Evolutionary conservation across 2,888 invertebrate species (phyloP), one percentile per base, ranked within the genome.

Genomic region (Brachylomia viminalis): DNA sequence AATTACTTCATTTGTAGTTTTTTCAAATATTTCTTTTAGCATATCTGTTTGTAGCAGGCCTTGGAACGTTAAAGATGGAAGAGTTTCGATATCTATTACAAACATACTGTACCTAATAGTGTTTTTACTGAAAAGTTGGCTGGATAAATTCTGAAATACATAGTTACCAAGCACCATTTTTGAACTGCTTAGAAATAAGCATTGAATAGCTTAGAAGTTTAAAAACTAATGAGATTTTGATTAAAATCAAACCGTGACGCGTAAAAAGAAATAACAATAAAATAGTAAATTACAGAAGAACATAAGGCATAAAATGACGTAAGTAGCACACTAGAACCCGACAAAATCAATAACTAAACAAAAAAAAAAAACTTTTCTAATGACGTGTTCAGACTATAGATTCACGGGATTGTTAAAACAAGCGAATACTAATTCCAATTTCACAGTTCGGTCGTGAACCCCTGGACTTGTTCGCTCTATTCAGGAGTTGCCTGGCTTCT

Each of bases 371-470:
- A 27, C 23, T 71, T 47, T 59, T n/a, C 42, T 2, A 64, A 58
- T 56, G 42, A 33, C 27, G 42, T n/a, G 23, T n/a, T 54, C 7
- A 11, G 27, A 54, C 38, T 30, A 67, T 30, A 75, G 71, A 75
- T 69, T 64, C 78, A 79, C 56, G 49, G 69, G 52, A 27, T 70
- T 72, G 80, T 83, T 61, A 72, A 83, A 78, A 87, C 88, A 87
- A 85, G 83, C 78, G 82, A 85, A 86, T 81, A 83, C 77, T 84
- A 89, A 90, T 86, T 76, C 15, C 0, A 85, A 88, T 91, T 90
- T 90, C 89, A 89, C 89, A 88, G 81, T 73, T 72, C 83, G 89
- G 88, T 83, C 88, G 82, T 88, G 86, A 79, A 81, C 88, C 83
- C 82, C 87, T 88, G 89, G 90, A 89, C 88, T 76, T 54, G 75